phyloP scores from a whole-genome alignment of 2,888 invertebrate genomes.

The Oligia latruncula region DNA sequence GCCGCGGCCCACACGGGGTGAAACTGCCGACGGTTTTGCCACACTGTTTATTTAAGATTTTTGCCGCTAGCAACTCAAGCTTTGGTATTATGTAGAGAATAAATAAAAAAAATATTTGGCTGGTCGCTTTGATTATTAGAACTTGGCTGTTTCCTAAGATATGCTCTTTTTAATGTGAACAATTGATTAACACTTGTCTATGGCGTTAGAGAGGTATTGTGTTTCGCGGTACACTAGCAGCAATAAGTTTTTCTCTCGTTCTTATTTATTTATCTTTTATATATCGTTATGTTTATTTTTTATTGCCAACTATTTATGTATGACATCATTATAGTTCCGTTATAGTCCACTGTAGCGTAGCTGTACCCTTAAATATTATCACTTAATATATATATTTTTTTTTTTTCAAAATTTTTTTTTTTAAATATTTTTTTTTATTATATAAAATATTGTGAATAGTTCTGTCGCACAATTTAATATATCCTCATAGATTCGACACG shows the following conservation, averaged over 20 bases:
- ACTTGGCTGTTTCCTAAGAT: slow-evolving; percentile 83
- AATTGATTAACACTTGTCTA: slow-evolving; percentile 64
- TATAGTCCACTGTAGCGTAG: slow-evolving; percentile 66
- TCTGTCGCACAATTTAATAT: slow-evolving; percentile 54
- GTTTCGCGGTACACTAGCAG: slow-evolving; percentile 62
- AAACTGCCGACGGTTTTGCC: slow-evolving; percentile 69
- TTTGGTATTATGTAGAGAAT: slow-evolving; percentile 80
- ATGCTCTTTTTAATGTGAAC: slow-evolving; percentile 79
- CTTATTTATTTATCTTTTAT: slow-evolving; percentile 58
- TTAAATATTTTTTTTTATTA: neutral
- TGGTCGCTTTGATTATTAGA: slow-evolving; percentile 85
- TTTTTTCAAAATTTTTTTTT: neutral
- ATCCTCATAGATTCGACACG: slow-evolving; percentile 51
- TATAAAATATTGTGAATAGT: slow-evolving; percentile 55
- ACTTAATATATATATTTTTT: slow-evolving; percentile 23
- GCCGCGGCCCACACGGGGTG: slow-evolving; percentile 69
- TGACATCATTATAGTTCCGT: slow-evolving; percentile 47
- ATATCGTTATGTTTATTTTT: slow-evolving; percentile 27
- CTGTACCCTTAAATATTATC: slow-evolving; percentile 42
- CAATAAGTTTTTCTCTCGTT: slow-evolving; percentile 78
- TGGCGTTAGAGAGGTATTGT: slow-evolving; percentile 56
- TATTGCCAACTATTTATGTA: slow-evolving; percentile 51
- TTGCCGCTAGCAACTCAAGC: slow-evolving; percentile 85
- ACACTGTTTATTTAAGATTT: slow-evolving; percentile 80
- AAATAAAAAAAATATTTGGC: slow-evolving; percentile 83